Base-by-base conservation (phyloP, 2,113 vertebrate species). In the Odocoileus virginianus region DNA sequence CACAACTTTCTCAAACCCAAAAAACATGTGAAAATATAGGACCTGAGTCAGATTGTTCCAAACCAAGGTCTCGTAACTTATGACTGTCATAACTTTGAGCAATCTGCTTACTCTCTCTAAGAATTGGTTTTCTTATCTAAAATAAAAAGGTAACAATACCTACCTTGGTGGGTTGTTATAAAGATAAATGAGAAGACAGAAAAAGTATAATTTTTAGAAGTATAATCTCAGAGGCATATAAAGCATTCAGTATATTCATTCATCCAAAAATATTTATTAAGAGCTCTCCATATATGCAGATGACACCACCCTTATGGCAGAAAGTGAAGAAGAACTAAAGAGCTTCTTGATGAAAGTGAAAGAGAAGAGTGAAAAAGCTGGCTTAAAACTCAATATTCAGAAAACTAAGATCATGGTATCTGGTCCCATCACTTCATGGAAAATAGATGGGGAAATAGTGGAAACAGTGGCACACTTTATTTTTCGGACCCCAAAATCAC, bases 181-280 rank as follows among this genome's bases (percentile, higher is more conserved):
- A 91, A 88, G 87, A 86, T 74, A 96, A 90, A 81, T 87, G 36
- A 89, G 28, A 87, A 91, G 87, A 93, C 54, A 90, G 13, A 94
- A 79, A 15, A 47, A 78, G 43, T 81, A 86, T 8, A 81, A 28
- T 92, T 87, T 61, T 96, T 90, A 94, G 57, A 57, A 94, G 21
- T 36, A 23, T 36, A 93, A 88, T 85, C 8, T 11, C 19, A 86
- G 47, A 14, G 40, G 17, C 64, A 88, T 61, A 78, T 17, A 87
- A 93, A 96, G 8, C 15, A 57, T 28, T 91, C 36, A 74, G 64
- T 28, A 74, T 43, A 67, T 57, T 50, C 57, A 94, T 94, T 74
- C 16, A 64, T 64, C n/a, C 17, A 93, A 76, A 33, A 60, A 64
- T 76, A 23, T 91, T 93, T 96, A 96, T 91, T 84, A 93, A 94